Conservation (phyloP, 2,113 vertebrate genomes). For the Numenius arquata region DNA sequence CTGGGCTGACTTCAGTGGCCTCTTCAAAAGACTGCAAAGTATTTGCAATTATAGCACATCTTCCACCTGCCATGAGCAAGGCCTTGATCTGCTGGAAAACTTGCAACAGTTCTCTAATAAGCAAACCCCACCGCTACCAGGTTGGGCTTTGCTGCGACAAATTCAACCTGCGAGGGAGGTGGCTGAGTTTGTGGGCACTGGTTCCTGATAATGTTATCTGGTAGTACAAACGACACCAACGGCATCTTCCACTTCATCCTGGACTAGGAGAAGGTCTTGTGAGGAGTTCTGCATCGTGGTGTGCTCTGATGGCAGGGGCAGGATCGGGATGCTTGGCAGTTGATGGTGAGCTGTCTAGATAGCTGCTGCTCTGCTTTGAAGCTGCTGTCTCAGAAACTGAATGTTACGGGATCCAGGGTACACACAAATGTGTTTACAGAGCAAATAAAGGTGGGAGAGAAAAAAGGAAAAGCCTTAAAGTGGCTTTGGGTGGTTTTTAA, state of each 20-base stretch:
- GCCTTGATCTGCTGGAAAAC: neutral
- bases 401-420: neutral
- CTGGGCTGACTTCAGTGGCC: neutral
- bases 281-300: neutral
- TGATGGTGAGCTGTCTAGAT: neutral
- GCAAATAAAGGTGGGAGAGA: conserved; percentile 17
- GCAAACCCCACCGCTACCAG: neutral
- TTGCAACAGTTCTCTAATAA: neutral
- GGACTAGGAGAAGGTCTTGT: neutral
- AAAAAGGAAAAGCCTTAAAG: conserved; percentile 39
- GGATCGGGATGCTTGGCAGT: neutral
- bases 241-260: neutral
- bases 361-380: neutral
- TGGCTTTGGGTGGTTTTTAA: conserved; percentile 37
- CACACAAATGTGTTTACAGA: conserved; percentile 22
- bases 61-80: neutral
- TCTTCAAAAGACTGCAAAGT: neutral
- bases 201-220: neutral
- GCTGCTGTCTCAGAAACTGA: neutral
- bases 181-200: neutral
- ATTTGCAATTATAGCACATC: neutral
- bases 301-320: neutral
- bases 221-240: neutral
- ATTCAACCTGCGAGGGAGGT: neutral
- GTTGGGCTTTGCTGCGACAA: neutral